These are phyloP conservation scores for Clarias fuscus DNA, from an alignment of 2,797 vertebrate species.

Conservation along the genomic window DNA sequence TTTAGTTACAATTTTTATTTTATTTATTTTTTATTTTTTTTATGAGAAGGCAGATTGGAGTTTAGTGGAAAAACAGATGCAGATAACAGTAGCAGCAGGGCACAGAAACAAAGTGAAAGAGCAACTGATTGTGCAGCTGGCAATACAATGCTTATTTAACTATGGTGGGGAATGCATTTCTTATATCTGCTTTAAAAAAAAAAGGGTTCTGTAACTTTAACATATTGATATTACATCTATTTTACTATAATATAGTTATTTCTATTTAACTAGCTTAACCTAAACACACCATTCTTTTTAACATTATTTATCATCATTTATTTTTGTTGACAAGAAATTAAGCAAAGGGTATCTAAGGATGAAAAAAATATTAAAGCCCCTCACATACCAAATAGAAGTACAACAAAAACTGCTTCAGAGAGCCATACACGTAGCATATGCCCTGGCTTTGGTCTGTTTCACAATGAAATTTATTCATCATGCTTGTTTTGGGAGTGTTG, in stretches of 20 bases:
- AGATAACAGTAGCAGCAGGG: background rate
- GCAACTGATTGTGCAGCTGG: background rate
- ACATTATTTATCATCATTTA: no score
- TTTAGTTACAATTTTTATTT: background rate
- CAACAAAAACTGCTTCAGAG: background rate
- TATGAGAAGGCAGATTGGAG: background rate
- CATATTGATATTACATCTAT: no score
- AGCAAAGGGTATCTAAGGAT: background rate
- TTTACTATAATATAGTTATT: no score
- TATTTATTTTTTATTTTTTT: background rate
- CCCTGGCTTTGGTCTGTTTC: slow-evolving; percentile 1
- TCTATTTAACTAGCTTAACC: no score
- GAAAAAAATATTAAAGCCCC: background rate
- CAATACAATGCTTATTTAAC: background rate
- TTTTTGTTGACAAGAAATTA: background rate
- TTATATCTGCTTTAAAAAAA: background rate
- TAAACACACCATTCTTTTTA: no score
- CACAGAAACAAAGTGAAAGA: no score
- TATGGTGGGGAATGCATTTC: background rate
- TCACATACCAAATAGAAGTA: background rate
- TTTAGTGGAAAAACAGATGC: background rate
- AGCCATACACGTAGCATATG: background rate
- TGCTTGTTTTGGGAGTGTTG: slow-evolving; percentile 30
- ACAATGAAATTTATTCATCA: slow-evolving; percentile 25
- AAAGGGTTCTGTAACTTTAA: no score